Conservation (phyloP, 2,113 vertebrate genomes). For the Eira barbara region DNA sequence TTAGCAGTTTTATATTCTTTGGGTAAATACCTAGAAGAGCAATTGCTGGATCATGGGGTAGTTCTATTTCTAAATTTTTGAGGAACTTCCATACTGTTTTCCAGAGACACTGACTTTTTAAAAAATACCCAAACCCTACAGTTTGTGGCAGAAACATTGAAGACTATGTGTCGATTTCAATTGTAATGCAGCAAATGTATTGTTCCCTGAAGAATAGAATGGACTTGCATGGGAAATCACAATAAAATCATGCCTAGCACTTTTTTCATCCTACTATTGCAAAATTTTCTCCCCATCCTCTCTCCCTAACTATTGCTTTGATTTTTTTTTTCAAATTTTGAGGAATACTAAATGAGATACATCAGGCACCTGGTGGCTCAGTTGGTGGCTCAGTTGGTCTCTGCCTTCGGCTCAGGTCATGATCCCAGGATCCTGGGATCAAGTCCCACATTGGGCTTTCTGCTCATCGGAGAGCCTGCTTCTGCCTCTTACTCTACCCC, state of each 20-base stretch:
- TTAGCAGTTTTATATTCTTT: not conserved
- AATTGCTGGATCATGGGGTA: not conserved
- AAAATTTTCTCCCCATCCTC: not conserved
- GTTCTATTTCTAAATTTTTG: not conserved
- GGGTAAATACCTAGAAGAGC: not conserved
- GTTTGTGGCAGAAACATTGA: not conserved
- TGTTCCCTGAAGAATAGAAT: not conserved
- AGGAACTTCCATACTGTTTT: not conserved
- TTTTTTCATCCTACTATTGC: not conserved
- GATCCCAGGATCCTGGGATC: too few species aligned
- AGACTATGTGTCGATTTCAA: not conserved
- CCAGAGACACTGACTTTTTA: not conserved
- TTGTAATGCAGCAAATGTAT: not conserved
- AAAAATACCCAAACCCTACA: not conserved
- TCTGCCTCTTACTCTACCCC: too few species aligned
- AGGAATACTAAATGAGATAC: not conserved
- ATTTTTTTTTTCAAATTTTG: not conserved
- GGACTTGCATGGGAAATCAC: not conserved
- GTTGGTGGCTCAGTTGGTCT: too few species aligned
- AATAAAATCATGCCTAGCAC: not conserved
- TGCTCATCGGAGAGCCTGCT: too few species aligned
- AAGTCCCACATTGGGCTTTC: too few species aligned
- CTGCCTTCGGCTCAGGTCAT: too few species aligned
- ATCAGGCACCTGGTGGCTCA: too few species aligned
- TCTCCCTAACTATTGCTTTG: not conserved